Evolutionary conservation across 2,113 vertebrate species (phyloP).

Genomic region (Aythya baeri): DNA sequence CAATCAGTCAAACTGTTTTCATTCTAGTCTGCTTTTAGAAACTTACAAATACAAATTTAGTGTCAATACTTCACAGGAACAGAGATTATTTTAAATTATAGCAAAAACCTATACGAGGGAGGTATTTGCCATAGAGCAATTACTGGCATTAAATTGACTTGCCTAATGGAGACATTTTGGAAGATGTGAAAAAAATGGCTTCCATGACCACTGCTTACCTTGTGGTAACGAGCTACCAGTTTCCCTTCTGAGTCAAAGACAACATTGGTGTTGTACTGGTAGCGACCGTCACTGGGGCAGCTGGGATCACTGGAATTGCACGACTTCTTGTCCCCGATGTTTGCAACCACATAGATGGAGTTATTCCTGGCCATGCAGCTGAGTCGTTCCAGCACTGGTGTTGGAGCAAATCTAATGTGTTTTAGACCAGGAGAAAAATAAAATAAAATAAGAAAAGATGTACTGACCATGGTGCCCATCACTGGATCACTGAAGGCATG

Average conservation of each 20-base stretch:
- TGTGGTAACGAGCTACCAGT: constrained; percentile 76
- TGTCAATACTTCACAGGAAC: not conserved
- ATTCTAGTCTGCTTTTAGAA: not conserved
- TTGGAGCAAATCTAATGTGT: constrained; percentile 34
- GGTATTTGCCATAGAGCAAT: constrained; percentile 10
- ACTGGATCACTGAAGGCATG: not conserved
- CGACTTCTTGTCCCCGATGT: constrained; percentile 78
- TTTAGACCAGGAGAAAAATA: not conserved
- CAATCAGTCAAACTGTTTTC: not conserved
- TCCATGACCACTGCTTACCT: constrained; percentile 80
- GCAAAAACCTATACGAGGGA: not conserved
- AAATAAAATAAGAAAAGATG: not conserved
- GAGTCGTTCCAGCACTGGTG: constrained; percentile 67
- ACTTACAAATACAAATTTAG: not conserved
- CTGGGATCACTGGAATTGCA: constrained; percentile 48
- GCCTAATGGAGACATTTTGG: constrained; percentile 1
- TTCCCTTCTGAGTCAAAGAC: constrained; percentile 73
- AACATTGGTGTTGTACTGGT: constrained; percentile 75
- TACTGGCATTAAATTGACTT: constrained; percentile 41
- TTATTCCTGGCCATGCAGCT: constrained; percentile 85
- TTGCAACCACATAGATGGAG: constrained; percentile 87
- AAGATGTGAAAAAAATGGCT: not conserved
- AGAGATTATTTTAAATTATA: not conserved
- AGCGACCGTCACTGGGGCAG: constrained; percentile 59
- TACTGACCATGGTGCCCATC: not conserved